Evolutionary conservation across 2,888 invertebrate genomes (phyloP), one percentile per base, ranked within the genome.

Genomic region (Eledone cirrhosa): DNA sequence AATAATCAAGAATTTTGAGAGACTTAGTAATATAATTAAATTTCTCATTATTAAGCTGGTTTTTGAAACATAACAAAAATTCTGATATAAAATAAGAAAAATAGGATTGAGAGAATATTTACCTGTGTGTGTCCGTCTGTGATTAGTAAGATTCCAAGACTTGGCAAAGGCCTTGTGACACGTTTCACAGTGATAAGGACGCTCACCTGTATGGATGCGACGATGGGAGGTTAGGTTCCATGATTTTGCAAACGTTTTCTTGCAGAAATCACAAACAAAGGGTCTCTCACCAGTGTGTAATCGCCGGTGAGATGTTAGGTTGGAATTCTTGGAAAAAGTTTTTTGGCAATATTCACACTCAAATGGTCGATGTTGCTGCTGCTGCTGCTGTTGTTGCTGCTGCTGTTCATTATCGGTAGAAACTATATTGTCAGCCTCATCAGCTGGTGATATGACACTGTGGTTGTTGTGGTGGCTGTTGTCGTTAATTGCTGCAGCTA

Each of bases 311-410:
- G 72, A 72, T 19, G 72, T 72, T 41, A 72, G 72, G 41, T 72
- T 72, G 41, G 72, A 72, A 72, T 72, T 72, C 72, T 72, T 72
- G n/a, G 72, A 72, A 24, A 72, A 72, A 72, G 72, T 72, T 41
- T 72, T 72, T 72, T 72, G 31, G 41, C 72, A 72, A 72, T 41
- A 72, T 29, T 72, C 72, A 24, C 72, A 72, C 31, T 72, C 72
- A 72, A 72, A 72, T 41, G 72, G 72, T 41, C 72, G 72, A 41
- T 72, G 72, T 31, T 72, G 72, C 22, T 72, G 72, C 22, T 72
- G 72, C 33, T 33, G 72, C 27, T 72, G 72, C 8, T 72, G 72
- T 11, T 22, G 31, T 33, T 33, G 72, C 22, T 72, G 72, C n/a
- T 72, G 72, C 14, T 67, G 67, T 22, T 31, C 41, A 7, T 41